Conservation (phyloP, 2,797 vertebrate species). For the Podargus strigoides region DNA sequence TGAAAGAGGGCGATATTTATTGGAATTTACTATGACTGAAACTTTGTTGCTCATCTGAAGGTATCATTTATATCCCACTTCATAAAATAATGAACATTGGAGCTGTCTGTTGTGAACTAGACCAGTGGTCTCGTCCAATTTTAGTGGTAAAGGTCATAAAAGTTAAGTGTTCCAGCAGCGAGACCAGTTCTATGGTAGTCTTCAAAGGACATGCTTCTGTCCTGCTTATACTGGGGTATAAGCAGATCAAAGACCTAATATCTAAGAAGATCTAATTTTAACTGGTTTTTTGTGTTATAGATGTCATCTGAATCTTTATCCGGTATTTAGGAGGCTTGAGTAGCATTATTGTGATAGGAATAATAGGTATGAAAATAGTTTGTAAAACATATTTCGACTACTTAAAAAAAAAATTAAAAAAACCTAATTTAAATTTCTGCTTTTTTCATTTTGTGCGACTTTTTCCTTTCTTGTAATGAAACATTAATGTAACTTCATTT, state of each 20-base stretch:
- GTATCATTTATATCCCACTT: slow-evolving; percentile 64
- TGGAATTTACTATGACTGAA: slow-evolving; percentile 64
- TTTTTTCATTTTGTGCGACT: background rate
- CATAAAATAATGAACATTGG: slow-evolving; percentile 62
- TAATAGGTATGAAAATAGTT: background rate
- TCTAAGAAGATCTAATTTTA: slow-evolving; percentile 61
- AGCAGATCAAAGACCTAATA: slow-evolving; percentile 76
- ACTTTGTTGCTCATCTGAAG: slow-evolving; percentile 63
- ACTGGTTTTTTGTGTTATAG: background rate
- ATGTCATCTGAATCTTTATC: background rate
- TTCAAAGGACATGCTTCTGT: slow-evolving; percentile 76
- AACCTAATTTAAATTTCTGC: background rate
- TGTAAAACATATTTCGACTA: background rate
- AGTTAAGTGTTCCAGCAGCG: slow-evolving; percentile 86
- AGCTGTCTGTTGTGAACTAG: slow-evolving; percentile 52
- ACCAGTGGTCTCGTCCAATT: slow-evolving; percentile 70
- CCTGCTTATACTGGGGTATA: slow-evolving; percentile 65
- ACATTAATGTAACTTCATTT: background rate
- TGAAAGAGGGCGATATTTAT: slow-evolving; percentile 72
- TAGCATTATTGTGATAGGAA: background rate
- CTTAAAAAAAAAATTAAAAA: background rate
- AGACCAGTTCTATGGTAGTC: slow-evolving; percentile 61
- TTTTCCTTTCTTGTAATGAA: background rate
- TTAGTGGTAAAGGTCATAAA: slow-evolving; percentile 78
- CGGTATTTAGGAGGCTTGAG: background rate